Conservation (phyloP, 37 sponge, comb jelly and placozoan genomes). For the Aplysina aerophoba region DNA sequence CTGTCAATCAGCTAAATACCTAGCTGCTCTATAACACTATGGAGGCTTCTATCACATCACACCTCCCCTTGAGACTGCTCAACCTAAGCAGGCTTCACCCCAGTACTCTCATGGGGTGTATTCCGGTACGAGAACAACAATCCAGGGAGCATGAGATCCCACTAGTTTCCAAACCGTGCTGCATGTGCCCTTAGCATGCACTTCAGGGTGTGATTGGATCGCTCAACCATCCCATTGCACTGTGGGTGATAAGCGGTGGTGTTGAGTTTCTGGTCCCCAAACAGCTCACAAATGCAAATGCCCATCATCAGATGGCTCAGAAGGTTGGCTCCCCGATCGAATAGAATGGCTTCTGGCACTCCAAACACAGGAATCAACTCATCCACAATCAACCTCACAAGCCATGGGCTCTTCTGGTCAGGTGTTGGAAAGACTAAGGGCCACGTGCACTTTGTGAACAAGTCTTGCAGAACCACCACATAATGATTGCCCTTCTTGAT, state of each 20-base stretch:
- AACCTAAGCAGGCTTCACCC: slow-evolving; percentile 37
- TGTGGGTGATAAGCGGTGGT: slow-evolving; percentile 52
- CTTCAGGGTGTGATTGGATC: slow-evolving; percentile 45
- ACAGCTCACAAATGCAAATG: slow-evolving; percentile 14
- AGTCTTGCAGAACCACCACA: slow-evolving; percentile 70
- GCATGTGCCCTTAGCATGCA: slow-evolving; percentile 8
- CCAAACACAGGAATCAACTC: slow-evolving; percentile 36
- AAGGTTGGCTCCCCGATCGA: slow-evolving; percentile 34
- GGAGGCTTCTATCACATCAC: too few relatives aligned
- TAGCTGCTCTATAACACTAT: too few relatives aligned
- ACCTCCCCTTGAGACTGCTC: too few relatives aligned
- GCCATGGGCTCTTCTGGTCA: slow-evolving; percentile 36
- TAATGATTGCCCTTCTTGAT: slow-evolving; percentile 46
- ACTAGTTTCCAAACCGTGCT: slow-evolving; percentile 18
- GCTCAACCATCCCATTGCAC: slow-evolving; percentile 45
- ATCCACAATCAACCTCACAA: slow-evolving; percentile 5
- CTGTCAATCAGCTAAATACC: too few relatives aligned
- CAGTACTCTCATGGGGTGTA: slow-evolving; percentile 40
- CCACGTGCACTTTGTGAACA: slow-evolving; percentile 60
- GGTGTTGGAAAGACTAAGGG: slow-evolving; percentile 61
- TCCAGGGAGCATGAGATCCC: slow-evolving; percentile 28
- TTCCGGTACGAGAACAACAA: slow-evolving; percentile 30
- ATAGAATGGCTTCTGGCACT: slow-evolving; percentile 42
- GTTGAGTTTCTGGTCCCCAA: slow-evolving; percentile 39
- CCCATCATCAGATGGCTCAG: slow-evolving; percentile 35